phyloP scores from a whole-genome alignment of 2,888 invertebrate genomes.

The Acanthoscelides obtectus region DNA sequence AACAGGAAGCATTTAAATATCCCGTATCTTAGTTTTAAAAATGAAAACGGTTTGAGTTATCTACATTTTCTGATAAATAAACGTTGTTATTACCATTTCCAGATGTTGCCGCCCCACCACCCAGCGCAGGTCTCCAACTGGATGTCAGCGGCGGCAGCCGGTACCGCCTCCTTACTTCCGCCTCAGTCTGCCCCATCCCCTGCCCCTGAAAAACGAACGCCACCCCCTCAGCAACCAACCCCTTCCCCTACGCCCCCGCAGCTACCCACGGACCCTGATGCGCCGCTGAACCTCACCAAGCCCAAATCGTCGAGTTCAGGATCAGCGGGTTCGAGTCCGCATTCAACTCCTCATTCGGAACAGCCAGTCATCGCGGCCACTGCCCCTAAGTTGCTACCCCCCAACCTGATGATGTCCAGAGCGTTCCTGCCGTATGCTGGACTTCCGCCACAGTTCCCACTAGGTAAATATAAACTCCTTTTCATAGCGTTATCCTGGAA shows the following conservation, averaged over 20 bases:
- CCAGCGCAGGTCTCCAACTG: slow-evolving; percentile 50
- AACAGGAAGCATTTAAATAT: too few relatives aligned
- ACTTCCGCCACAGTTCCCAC: slow-evolving; percentile 54
- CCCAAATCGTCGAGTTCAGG: slow-evolving; percentile 61
- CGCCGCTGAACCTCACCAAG: slow-evolving; percentile 85
- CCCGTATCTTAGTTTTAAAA: too few relatives aligned
- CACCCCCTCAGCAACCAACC: slow-evolving; percentile 44
- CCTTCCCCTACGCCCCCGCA: slow-evolving; percentile 38
- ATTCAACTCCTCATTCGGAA: slow-evolving; percentile 37
- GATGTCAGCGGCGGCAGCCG: slow-evolving; percentile 58
- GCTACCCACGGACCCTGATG: slow-evolving; percentile 60
- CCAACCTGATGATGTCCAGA: slow-evolving; percentile 56
- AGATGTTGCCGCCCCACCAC: slow-evolving; percentile 54
- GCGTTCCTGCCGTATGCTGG: slow-evolving; percentile 60
- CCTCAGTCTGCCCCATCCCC: slow-evolving; percentile 50
- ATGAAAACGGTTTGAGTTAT: too few relatives aligned
- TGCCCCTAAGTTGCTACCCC: slow-evolving; percentile 55
- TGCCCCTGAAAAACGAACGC: slow-evolving; percentile 37
- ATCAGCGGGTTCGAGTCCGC: slow-evolving; percentile 54
- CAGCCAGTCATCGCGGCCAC: slow-evolving; percentile 53
- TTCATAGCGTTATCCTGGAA: too few relatives aligned
- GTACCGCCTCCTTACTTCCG: slow-evolving; percentile 49
- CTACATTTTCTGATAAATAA: too few relatives aligned
- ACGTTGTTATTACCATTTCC: slow-evolving; percentile 20
- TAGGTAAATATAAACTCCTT: not conserved